Evolutionary conservation across 2,888 invertebrate genomes (phyloP).

Genomic region (Chelonus formosanus): DNA sequence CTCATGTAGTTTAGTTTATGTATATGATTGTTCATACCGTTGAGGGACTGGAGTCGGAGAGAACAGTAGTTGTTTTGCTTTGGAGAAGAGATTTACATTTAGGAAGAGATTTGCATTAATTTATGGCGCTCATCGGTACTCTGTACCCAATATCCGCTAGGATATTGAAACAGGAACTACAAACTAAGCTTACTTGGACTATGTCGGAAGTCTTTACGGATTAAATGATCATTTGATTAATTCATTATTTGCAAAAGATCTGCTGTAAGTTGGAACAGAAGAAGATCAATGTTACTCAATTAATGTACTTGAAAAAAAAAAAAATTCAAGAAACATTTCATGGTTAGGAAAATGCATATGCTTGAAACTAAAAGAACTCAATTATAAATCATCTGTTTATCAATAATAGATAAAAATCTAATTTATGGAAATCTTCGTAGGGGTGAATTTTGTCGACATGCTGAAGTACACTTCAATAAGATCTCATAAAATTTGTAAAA

Average conservation of each 20-base stretch:
- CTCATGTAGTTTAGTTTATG: conserved; percentile 18
- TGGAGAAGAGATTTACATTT: conserved; percentile 27
- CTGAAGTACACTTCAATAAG: too few relatives aligned
- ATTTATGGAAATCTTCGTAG: too few relatives aligned
- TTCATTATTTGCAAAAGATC: neutral
- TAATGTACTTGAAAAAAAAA: too few relatives aligned
- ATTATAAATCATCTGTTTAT: too few relatives aligned
- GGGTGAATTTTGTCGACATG: too few relatives aligned
- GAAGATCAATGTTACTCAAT: too few relatives aligned
- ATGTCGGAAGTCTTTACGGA: conserved; percentile 19
- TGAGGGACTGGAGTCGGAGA: neutral
- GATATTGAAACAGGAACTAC: conserved; percentile 34
- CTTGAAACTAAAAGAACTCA: neutral
- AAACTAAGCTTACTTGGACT: conserved; percentile 26
- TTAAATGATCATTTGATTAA: conserved; percentile 11
- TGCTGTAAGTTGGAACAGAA: too few relatives aligned
- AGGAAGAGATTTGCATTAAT: conserved; percentile 35
- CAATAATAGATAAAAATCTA: too few relatives aligned
- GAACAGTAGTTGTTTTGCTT: conserved; percentile 18
- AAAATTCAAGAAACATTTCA: too few relatives aligned
- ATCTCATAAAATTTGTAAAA: too few relatives aligned
- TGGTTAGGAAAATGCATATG: too few relatives aligned
- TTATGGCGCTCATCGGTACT: conserved; percentile 15
- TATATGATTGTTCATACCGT: conserved; percentile 21
- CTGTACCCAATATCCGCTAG: conserved; percentile 33